Percentiles rank a stretch among this genome's conserved stretches.
These are phyloP conservation scores for Phyllostomus hastatus DNA, from an alignment of 2,113 vertebrate species.

Conservation along the genomic window DNA sequence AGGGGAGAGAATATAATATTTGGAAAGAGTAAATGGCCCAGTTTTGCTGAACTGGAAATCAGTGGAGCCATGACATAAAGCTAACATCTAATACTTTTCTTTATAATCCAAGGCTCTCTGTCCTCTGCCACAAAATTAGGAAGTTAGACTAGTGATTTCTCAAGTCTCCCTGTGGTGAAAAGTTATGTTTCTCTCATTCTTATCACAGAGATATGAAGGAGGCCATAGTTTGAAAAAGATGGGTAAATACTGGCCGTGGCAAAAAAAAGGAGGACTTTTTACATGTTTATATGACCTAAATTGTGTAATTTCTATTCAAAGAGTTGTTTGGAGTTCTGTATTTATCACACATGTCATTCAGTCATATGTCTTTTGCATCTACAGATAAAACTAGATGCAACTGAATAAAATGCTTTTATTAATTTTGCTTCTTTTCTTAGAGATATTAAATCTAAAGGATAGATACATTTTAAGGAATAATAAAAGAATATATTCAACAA, in stretches of 20 bases:
- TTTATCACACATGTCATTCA: neutral
- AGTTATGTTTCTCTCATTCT: neutral
- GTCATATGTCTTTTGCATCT: neutral
- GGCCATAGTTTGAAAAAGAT: neutral
- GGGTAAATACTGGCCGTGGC: neutral
- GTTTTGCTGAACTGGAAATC: neutral
- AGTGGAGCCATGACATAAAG: neutral
- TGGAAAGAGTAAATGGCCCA: neutral
- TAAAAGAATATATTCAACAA: neutral
- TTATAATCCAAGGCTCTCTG: neutral
- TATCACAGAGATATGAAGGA: neutral
- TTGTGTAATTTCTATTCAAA: neutral
- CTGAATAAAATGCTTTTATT: neutral
- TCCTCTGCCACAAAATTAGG: neutral
- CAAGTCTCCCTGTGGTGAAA: neutral
- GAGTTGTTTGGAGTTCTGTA: neutral
- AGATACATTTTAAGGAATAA: neutral
- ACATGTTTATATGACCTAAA: neutral
- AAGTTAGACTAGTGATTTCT: neutral
- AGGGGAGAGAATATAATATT: neutral
- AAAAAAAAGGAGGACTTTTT: neutral
- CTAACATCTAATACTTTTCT: neutral
- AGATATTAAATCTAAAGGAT: neutral
- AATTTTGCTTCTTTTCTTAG: neutral
- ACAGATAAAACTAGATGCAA: neutral